These are phyloP conservation scores for Helleia helle DNA, from an alignment of 2,888 invertebrate species.

Conservation along the genomic window DNA sequence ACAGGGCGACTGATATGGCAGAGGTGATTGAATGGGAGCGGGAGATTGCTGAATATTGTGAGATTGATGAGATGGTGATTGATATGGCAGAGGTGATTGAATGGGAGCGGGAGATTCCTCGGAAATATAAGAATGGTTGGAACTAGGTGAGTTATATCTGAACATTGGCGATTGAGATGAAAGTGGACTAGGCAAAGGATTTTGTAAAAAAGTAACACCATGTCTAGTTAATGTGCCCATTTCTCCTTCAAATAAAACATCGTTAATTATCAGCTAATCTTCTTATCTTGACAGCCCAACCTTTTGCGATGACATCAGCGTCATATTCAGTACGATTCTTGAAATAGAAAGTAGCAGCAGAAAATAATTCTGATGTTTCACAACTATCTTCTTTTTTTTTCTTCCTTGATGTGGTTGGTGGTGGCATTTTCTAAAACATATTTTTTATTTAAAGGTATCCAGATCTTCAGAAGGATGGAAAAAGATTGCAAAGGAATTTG, in stretches of 20 bases:
- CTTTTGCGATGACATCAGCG: slow-evolving; percentile 15
- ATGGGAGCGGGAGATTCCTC: neutral
- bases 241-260: slow-evolving; percentile 16
- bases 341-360: slow-evolving; percentile 5
- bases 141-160: neutral
- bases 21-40: too few relatives aligned
- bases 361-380: neutral
- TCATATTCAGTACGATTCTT: slow-evolving; percentile 11
- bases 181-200: neutral
- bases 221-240: slow-evolving; percentile 14
- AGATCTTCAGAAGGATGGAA: neutral
- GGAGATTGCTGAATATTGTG: too few relatives aligned
- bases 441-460: neutral
- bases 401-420: neutral
- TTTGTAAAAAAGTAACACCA: slow-evolving; percentile 8
- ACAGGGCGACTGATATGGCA: neutral
- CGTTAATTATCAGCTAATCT: slow-evolving; percentile 16
- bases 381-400: neutral
- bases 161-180: neutral
- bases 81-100: too few relatives aligned
- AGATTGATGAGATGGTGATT: too few relatives aligned
- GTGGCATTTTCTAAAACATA: neutral
- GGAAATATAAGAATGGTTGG: neutral
- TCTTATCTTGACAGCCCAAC: slow-evolving; percentile 18
- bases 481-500: neutral